Conservation (phyloP, 2,888 invertebrate genomes). For the Phymatocera aterrima region DNA sequence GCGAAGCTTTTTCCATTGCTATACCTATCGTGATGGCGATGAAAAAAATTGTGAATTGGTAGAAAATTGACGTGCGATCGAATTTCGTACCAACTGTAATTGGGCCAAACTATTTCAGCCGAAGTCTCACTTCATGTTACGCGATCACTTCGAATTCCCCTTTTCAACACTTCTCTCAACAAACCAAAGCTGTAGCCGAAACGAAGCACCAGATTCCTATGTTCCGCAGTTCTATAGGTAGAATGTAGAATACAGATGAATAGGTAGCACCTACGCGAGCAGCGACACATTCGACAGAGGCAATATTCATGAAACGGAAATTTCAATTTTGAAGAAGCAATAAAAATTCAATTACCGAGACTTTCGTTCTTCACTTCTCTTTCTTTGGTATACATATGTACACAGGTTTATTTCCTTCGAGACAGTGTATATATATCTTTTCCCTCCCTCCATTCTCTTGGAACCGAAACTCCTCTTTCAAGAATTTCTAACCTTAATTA, state of each 20-base stretch:
- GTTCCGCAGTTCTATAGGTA: background rate
- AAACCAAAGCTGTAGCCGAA: no score
- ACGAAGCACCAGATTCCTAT: background rate
- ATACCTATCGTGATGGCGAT: no score
- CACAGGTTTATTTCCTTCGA: background rate
- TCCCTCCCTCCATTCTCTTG: background rate
- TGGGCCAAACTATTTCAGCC: no score
- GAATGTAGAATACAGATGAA: background rate
- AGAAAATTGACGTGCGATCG: no score
- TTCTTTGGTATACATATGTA: background rate
- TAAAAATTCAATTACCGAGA: constrained; percentile 35
- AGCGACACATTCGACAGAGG: constrained; percentile 1
- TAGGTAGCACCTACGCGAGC: background rate
- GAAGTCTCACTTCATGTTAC: no score
- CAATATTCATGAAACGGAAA: constrained; percentile 35
- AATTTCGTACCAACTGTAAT: no score
- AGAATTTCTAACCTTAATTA: background rate
- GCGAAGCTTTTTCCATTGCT: no score
- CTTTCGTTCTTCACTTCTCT: constrained; percentile 13
- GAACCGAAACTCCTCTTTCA: background rate
- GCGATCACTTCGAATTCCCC: no score
- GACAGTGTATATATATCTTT: no score
- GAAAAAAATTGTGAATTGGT: no score
- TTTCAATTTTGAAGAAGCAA: constrained; percentile 35
- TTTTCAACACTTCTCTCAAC: no score